Evolutionary conservation across 2,797 vertebrate species (phyloP).

Genomic region (Coregonus sp.): DNA sequence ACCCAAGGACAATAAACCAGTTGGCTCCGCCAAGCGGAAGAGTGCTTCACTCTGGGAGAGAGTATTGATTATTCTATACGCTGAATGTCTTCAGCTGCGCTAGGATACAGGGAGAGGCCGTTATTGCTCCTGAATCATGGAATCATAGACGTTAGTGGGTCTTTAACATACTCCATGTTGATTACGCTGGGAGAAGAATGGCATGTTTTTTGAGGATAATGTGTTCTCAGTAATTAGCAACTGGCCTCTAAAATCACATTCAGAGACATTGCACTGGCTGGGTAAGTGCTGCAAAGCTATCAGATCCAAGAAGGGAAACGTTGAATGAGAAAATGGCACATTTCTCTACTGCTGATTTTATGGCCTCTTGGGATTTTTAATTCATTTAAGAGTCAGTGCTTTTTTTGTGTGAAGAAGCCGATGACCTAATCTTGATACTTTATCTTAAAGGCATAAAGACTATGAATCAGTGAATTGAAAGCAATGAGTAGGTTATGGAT

Average conservation of each 20-base stretch:
- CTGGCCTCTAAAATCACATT: slow-evolving; percentile 32
- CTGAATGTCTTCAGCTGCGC: slow-evolving; percentile 68
- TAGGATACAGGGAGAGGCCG: slow-evolving; percentile 59
- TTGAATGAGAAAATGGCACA: slow-evolving; percentile 23
- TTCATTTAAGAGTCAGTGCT: slow-evolving; percentile 36
- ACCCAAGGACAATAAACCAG: slow-evolving; percentile 70
- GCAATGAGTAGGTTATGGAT: slow-evolving; percentile 49
- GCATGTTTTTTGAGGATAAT: slow-evolving; percentile 58
- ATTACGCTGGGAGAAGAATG: slow-evolving; percentile 61
- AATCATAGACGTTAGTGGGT: slow-evolving; percentile 69
- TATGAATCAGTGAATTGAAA: slow-evolving; percentile 51
- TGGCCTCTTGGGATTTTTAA: slow-evolving; percentile 52
- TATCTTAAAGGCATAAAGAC: slow-evolving; percentile 59
- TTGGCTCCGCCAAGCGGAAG: slow-evolving; percentile 45
- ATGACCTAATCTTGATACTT: slow-evolving; percentile 53
- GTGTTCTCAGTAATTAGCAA: slow-evolving; percentile 65
- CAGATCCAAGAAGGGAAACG: slow-evolving; percentile 20
- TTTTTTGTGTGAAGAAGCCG: slow-evolving; percentile 38
- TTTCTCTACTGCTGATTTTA: slow-evolving; percentile 50
- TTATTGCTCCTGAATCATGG: slow-evolving; percentile 68
- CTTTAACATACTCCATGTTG: slow-evolving; percentile 78
- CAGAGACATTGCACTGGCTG: not conserved
- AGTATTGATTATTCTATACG: slow-evolving; percentile 63
- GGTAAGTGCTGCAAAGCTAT: slow-evolving; percentile 8
- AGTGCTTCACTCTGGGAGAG: slow-evolving; percentile 28